Percentiles rank a stretch among this genome's conserved stretches.
phyloP scores from a whole-genome alignment of 2,113 vertebrate species.

The Barbus barbus region DNA sequence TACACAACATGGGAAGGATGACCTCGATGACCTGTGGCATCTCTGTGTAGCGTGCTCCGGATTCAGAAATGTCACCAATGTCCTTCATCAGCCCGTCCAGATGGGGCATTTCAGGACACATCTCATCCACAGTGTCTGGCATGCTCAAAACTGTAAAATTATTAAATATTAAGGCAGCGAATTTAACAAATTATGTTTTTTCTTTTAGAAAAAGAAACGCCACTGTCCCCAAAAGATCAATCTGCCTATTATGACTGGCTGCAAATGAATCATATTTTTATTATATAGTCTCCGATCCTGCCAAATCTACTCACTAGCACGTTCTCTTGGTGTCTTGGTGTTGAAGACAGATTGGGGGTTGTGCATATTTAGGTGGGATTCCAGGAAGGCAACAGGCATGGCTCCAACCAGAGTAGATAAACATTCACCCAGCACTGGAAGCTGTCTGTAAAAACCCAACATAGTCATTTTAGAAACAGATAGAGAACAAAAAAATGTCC shows the following conservation, averaged over 20 bases:
- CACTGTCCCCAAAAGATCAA: neutral
- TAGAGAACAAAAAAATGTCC: neutral
- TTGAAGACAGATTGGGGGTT: constrained; percentile 94
- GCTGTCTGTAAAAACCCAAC: constrained; percentile 77
- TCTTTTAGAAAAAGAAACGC: neutral
- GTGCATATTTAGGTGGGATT: constrained; percentile 87
- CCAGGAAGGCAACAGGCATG: constrained; percentile 95
- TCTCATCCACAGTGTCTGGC: constrained; percentile 92
- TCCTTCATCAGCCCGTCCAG: constrained; percentile 91
- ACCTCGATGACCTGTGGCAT: constrained; percentile 98
- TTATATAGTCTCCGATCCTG: neutral
- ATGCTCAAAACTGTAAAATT: constrained; percentile 87
- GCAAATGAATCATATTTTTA: neutral
- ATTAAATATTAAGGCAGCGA: neutral
- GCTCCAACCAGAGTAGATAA: constrained; percentile 90
- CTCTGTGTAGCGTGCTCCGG: constrained; percentile 94
- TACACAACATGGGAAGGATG: constrained; percentile 94
- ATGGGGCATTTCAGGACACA: constrained; percentile 90
- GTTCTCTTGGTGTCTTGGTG: constrained; percentile 91
- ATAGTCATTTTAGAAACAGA: neutral
- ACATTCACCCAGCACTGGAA: constrained; percentile 91
- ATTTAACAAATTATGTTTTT: neutral
- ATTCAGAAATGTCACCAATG: constrained; percentile 87
- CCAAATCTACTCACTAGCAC: constrained; percentile 86
- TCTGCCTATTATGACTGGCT: neutral